Percentiles rank a stretch among this genome's conserved stretches.
Evolutionary conservation across 64 coral and sea anemone species (phyloP).

Genomic region (Acropora yongei): DNA sequence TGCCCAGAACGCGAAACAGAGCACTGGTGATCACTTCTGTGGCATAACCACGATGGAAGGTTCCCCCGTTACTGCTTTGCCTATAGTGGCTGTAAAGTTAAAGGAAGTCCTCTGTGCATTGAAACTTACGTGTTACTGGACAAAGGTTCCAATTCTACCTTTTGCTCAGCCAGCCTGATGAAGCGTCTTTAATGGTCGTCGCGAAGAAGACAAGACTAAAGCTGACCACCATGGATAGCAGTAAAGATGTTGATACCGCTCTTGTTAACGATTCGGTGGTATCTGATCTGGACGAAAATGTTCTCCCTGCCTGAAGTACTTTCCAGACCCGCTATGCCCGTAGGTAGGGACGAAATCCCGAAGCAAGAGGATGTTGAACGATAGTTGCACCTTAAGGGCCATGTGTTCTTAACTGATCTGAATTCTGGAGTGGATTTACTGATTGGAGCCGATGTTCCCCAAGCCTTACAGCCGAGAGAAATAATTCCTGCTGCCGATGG

Average conservation of each 20-base stretch:
- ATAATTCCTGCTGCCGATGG: neutral
- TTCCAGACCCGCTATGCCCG: slow-evolving; percentile 38
- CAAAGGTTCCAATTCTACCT: slow-evolving; percentile 58
- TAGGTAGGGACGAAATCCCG: slow-evolving; percentile 45
- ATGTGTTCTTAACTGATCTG: slow-evolving; percentile 5
- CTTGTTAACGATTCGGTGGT: slow-evolving; percentile 47
- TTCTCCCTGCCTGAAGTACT: slow-evolving; percentile 31
- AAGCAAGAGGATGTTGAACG: slow-evolving; percentile 9
- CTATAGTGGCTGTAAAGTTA: too few species aligned
- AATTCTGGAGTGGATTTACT: slow-evolving; percentile 51
- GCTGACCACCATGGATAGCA: slow-evolving; percentile 54
- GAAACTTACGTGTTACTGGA: slow-evolving; percentile 53
- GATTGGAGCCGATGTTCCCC: slow-evolving; percentile 50
- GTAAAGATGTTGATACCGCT: slow-evolving; percentile 14
- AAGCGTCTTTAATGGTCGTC: slow-evolving; percentile 23
- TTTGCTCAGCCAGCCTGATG: slow-evolving; percentile 61
- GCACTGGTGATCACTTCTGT: too few species aligned
- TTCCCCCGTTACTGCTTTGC: too few species aligned
- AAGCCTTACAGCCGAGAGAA: slow-evolving; percentile 39
- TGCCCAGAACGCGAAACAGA: too few species aligned
- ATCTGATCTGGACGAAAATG: slow-evolving; percentile 53
- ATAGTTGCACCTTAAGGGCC: slow-evolving; percentile 1
- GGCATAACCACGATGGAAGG: too few species aligned
- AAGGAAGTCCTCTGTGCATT: slow-evolving; percentile 34
- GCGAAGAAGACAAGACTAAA: slow-evolving; percentile 54